Conservation (phyloP, 1,140 invertebrate genomes). For the Pygmarrhopalites habei region DNA sequence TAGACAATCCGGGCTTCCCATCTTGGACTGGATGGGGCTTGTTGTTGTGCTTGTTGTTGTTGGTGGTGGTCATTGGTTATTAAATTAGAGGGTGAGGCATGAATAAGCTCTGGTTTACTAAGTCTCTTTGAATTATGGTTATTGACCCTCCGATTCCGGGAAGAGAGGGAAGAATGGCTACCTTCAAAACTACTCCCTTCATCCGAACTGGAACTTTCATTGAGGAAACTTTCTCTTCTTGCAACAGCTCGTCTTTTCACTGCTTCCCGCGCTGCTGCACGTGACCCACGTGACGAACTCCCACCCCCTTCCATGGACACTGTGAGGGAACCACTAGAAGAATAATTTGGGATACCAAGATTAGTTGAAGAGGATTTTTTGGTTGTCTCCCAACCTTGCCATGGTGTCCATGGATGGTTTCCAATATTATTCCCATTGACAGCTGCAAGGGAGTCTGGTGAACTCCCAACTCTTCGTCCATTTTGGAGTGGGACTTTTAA, state of each 20-base stretch:
- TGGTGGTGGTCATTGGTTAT: too few relatives aligned
- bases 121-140: neutral
- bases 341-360: conserved; percentile 15
- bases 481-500: conserved; percentile 15
- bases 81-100: neutral
- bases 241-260: conserved; percentile 36
- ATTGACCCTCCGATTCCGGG: conserved; percentile 10
- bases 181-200: conserved; percentile 22
- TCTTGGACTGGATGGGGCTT: conserved; percentile 23
- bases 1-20: conserved; percentile 38
- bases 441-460: conserved; percentile 28
- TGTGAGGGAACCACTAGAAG: conserved; percentile 19
- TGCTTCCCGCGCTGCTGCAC: conserved; percentile 33
- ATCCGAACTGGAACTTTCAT: conserved; percentile 23
- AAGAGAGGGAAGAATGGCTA: conserved; percentile 10
- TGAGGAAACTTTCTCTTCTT: conserved; percentile 31
- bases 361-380: conserved; percentile 16
- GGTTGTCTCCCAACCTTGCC: conserved; percentile 38
- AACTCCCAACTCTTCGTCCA: conserved; percentile 25
- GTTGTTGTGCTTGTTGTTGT: neutral
- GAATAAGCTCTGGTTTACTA: conserved; percentile 19
- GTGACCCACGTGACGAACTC: conserved; percentile 15
- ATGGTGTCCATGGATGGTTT: conserved; percentile 13
- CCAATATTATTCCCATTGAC: neutral
- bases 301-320: conserved; percentile 20